phyloP scores from a whole-genome alignment of 2,888 invertebrate genomes.

The Celastrina argiolus region DNA sequence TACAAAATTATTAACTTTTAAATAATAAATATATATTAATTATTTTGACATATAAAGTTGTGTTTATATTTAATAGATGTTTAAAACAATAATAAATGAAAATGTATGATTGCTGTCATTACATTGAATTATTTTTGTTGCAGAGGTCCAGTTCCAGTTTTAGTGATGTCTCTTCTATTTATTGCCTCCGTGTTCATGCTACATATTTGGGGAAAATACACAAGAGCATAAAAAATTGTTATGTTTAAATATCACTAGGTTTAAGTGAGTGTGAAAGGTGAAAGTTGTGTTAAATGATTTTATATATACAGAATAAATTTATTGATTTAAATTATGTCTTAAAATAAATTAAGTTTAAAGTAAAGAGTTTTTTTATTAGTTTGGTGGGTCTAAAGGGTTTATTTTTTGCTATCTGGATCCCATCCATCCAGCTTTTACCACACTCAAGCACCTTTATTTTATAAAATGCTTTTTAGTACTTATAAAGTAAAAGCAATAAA shows the following conservation, averaged over 20 bases:
- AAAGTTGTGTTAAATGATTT: slow-evolving; percentile 21
- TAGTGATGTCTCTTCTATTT: slow-evolving; percentile 99
- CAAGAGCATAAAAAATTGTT: slow-evolving; percentile 79
- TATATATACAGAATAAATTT: slow-evolving; percentile 24
- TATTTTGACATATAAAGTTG: too few species aligned
- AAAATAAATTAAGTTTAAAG: slow-evolving; percentile 8
- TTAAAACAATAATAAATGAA: neutral
- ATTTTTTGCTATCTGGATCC: too few species aligned
- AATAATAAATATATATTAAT: too few species aligned
- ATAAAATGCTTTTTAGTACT: too few species aligned
- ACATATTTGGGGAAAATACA: slow-evolving; percentile 99
- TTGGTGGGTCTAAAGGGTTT: neutral
- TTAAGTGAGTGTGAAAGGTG: slow-evolving; percentile 17
- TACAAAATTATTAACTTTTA: too few species aligned
- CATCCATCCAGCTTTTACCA: too few species aligned
- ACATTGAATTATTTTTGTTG: slow-evolving; percentile 54
- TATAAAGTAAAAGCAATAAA: too few species aligned
- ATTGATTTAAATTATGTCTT: slow-evolving; percentile 23
- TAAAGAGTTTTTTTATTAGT: neutral
- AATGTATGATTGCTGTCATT: neutral
- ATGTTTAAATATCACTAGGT: slow-evolving; percentile 13
- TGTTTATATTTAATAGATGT: too few species aligned
- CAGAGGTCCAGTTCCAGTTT: slow-evolving; percentile 98
- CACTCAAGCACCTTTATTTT: too few species aligned
- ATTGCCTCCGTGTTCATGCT: slow-evolving; percentile 99